These are phyloP conservation scores for Thereva nobilitata DNA, from an alignment of 2,888 invertebrate species.

Conservation along the genomic window DNA sequence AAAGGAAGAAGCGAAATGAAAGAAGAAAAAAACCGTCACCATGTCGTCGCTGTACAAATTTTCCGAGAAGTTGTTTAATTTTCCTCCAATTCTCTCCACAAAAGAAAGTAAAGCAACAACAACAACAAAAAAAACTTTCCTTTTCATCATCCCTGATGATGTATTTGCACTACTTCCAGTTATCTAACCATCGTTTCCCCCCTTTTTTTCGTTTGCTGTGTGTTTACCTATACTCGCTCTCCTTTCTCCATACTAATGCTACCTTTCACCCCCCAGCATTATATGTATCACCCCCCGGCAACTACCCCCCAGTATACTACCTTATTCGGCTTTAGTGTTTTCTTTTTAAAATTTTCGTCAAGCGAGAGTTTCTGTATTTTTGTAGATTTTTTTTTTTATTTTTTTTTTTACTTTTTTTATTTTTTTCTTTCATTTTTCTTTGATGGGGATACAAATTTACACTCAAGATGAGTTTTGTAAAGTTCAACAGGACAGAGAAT, in stretches of 20 bases:
- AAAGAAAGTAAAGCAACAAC: neutral
- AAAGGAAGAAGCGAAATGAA: too few species aligned
- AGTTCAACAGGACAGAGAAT: conserved; percentile 5
- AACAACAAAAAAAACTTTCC: neutral
- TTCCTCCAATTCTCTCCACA: neutral
- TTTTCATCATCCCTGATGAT: neutral
- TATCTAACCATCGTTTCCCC: neutral
- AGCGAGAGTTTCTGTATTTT: too few species aligned
- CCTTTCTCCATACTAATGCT: too few species aligned
- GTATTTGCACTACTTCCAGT: conserved; percentile 1
- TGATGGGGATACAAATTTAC: conserved; percentile 14
- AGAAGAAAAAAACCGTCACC: too few species aligned
- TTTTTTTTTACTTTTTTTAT: neutral
- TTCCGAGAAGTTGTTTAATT: neutral
- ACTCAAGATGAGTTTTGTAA: conserved; percentile 30
- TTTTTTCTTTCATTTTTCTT: conserved; percentile 24
- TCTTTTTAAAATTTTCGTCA: too few species aligned
- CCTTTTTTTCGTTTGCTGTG: neutral
- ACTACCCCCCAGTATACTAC: too few species aligned
- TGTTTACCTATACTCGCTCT: too few species aligned
- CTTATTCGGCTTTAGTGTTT: too few species aligned
- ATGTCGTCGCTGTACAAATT: too few species aligned
- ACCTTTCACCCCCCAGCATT: too few species aligned
- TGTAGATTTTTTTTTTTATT: neutral
- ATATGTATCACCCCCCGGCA: too few species aligned